phyloP scores from a whole-genome alignment of 2,888 invertebrate species.

The Temnothorax rugatulus region DNA sequence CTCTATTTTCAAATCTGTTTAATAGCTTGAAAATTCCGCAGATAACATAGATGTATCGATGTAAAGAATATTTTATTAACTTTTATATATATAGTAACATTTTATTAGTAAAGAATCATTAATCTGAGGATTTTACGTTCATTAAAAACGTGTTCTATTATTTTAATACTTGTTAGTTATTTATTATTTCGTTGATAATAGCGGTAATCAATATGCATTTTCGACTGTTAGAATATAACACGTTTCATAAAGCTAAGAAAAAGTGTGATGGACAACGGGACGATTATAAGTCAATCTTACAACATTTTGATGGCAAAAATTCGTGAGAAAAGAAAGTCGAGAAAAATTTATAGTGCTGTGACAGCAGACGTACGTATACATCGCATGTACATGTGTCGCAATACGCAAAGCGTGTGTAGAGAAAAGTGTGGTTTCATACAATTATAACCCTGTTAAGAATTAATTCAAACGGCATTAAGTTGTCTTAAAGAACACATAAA shows the following conservation, averaged over 20 bases:
- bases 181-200: neutral
- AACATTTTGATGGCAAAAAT: conserved; percentile 2
- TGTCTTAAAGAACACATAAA: neutral
- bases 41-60: no score
- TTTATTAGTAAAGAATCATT: neutral
- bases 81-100: no score
- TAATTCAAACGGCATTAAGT: neutral
- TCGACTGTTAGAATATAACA: neutral
- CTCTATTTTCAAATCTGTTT: no score
- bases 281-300: neutral
- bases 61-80: no score
- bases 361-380: neutral
- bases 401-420: neutral
- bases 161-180: neutral
- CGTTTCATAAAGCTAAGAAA: neutral
- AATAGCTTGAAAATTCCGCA: no score
- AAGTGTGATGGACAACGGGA: neutral
- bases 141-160: neutral
- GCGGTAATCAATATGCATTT: neutral
- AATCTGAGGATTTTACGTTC: neutral
- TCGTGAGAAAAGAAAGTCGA: conserved; percentile 24
- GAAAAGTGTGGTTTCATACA: neutral
- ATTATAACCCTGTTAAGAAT: conserved; percentile 4
- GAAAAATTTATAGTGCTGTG: conserved; percentile 23
- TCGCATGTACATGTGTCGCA: neutral